phyloP scores from a whole-genome alignment of 2,888 invertebrate species.

The Pediacus dermestoides region DNA sequence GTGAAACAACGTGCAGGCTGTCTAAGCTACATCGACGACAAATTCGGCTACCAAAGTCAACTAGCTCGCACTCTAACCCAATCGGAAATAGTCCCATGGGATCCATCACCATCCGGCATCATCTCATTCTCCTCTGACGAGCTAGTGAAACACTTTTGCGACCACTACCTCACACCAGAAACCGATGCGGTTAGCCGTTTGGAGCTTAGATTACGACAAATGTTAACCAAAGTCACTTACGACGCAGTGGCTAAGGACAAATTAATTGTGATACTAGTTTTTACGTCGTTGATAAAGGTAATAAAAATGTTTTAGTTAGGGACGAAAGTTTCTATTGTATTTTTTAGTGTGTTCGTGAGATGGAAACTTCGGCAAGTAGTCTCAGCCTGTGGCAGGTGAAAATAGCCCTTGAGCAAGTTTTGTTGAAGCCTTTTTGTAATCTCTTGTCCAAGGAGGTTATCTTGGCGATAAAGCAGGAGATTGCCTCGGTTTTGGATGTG shows the following conservation, averaged over 20 bases:
- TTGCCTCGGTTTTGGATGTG: slow-evolving; percentile 53
- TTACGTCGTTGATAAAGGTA: slow-evolving; percentile 67
- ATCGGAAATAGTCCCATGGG: slow-evolving; percentile 67
- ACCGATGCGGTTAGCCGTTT: slow-evolving; percentile 33
- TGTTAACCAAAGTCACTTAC: slow-evolving; percentile 66
- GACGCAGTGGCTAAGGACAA: slow-evolving; percentile 80
- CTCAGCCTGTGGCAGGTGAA: slow-evolving; percentile 75
- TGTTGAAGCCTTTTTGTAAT: slow-evolving; percentile 41
- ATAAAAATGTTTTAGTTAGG: slow-evolving; percentile 4
- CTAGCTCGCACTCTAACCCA: slow-evolving; percentile 77
- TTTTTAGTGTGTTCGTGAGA: slow-evolving; percentile 38
- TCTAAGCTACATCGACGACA: slow-evolving; percentile 82
- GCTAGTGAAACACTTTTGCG: slow-evolving; percentile 65
- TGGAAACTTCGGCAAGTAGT: slow-evolving; percentile 51
- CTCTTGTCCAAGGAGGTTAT: slow-evolving; percentile 61
- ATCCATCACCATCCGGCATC: slow-evolving; percentile 63
- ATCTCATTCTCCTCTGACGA: slow-evolving; percentile 72
- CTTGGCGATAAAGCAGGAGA: slow-evolving; percentile 59
- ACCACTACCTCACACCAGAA: slow-evolving; percentile 56
- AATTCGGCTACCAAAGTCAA: slow-evolving; percentile 73
- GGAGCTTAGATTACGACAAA: slow-evolving; percentile 57
- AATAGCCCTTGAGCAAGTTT: slow-evolving; percentile 56
- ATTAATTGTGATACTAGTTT: slow-evolving; percentile 68
- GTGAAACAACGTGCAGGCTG: slow-evolving; percentile 89
- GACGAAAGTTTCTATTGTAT: slow-evolving; percentile 24